A percentile compares a stretch with the other conserved stretches of the same genome.
Conservation (phyloP, 2,797 vertebrate genomes). For the Geotrypetes seraphini region DNA sequence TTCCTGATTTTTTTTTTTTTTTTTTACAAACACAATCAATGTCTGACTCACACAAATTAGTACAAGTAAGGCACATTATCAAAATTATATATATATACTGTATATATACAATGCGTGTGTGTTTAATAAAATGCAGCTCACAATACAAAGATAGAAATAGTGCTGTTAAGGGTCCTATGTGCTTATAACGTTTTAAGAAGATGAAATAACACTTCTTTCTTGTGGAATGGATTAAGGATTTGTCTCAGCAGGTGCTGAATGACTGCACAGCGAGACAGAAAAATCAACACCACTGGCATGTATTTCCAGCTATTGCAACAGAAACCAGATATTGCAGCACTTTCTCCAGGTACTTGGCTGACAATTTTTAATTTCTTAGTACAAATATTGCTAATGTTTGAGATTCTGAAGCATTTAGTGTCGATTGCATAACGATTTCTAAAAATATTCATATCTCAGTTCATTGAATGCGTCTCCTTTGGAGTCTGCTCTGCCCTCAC, state of each 20-base stretch:
- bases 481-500: constrained; percentile 30
- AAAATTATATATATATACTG: constrained; percentile 30
- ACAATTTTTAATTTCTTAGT: constrained; percentile 36
- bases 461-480: background rate
- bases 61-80: constrained; percentile 60
- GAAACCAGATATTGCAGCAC: constrained; percentile 41
- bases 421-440: constrained; percentile 45
- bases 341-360: constrained; percentile 23
- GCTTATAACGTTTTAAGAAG: constrained; percentile 24
- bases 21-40: constrained; percentile 54
- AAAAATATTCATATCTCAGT: constrained; percentile 37
- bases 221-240: no score
- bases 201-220: no score
- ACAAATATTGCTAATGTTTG: constrained; percentile 50
- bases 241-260: no score
- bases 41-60: constrained; percentile 49
- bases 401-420: constrained; percentile 33
- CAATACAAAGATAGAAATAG: constrained; percentile 36
- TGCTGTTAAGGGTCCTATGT: constrained; percentile 31
- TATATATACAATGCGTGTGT: no score
- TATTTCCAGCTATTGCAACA: constrained; percentile 37
- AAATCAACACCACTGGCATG: no score
- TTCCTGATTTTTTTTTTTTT: constrained; percentile 43
- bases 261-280: no score
- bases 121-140: constrained; percentile 53